phyloP scores from a whole-genome alignment of 2,888 invertebrate genomes.

The Drosophila histrio region DNA sequence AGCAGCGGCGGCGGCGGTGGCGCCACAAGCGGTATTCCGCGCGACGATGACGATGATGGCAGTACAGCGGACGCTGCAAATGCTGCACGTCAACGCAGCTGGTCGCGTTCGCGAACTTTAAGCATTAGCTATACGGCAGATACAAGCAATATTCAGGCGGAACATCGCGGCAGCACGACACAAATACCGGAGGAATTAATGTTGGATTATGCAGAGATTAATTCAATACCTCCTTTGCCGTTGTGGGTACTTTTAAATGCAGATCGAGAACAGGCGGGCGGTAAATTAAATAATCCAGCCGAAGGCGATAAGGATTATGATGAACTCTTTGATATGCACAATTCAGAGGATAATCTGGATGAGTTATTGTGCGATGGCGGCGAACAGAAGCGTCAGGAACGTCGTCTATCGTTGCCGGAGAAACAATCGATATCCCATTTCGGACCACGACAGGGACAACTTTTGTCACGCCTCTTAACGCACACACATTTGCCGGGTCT shows the following conservation, averaged over 20 bases:
- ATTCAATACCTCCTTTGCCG: slow-evolving; percentile 98
- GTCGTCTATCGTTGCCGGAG: slow-evolving; percentile 89
- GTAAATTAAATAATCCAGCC: slow-evolving; percentile 46
- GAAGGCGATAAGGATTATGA: slow-evolving; percentile 89
- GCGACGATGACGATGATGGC: slow-evolving; percentile 68
- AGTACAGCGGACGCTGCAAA: slow-evolving; percentile 9
- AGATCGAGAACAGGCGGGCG: slow-evolving; percentile 91
- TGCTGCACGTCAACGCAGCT: slow-evolving; percentile 87
- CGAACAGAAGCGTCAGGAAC: slow-evolving; percentile 86
- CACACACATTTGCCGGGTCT: slow-evolving; percentile 97
- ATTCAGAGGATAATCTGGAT: slow-evolving; percentile 93
- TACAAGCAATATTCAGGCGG: slow-evolving; percentile 89
- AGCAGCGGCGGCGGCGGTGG: slow-evolving; percentile 86
- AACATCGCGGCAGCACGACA: slow-evolving; percentile 90
- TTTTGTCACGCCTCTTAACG: slow-evolving; percentile 94
- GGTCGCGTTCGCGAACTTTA: slow-evolving; percentile 95
- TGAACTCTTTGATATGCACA: slow-evolving; percentile 93
- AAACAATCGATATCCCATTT: slow-evolving; percentile 92
- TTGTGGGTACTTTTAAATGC: slow-evolving; percentile 98
- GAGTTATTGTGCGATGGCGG: slow-evolving; percentile 90
- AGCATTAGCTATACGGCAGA: slow-evolving; percentile 94
- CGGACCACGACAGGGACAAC: slow-evolving; percentile 93
- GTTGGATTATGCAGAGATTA: slow-evolving; percentile 97
- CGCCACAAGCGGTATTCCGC: slow-evolving; percentile 84
- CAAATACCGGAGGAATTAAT: slow-evolving; percentile 94